phyloP scores from a whole-genome alignment of 2,888 invertebrate genomes.

The Pristionchus fissidentatus region DNA sequence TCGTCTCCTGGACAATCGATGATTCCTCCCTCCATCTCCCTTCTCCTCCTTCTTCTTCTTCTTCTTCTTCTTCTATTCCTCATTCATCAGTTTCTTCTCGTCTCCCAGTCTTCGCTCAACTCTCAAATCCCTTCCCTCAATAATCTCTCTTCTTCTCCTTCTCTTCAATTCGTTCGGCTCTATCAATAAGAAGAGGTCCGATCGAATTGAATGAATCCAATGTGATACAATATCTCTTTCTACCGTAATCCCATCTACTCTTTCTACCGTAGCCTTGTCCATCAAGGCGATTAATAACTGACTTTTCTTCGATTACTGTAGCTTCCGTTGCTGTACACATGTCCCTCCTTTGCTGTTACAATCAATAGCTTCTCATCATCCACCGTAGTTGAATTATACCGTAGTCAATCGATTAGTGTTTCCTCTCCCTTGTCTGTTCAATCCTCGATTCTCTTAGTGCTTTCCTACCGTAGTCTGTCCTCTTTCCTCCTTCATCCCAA shows the following conservation, averaged over 20 bases:
- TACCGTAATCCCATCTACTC: too few species aligned
- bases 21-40: neutral
- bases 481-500: conserved; percentile 22
- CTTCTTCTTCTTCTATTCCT: conserved; percentile 2
- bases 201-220: conserved; percentile 17
- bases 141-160: neutral
- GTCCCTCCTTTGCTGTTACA: neutral
- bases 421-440: neutral
- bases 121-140: conserved; percentile 56
- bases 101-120: conserved; percentile 64
- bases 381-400: neutral
- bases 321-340: neutral
- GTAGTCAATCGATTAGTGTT: conserved; percentile 37
- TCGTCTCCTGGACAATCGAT: conserved; percentile 31
- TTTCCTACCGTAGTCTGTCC: neutral
- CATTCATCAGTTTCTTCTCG: conserved; percentile 44
- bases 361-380: neutral
- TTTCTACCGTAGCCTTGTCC: conserved; percentile 11
- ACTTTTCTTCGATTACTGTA: neutral
- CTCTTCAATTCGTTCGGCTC: neutral
- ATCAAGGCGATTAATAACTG: conserved; percentile 15
- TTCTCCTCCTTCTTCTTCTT: neutral
- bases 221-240: conserved; percentile 31
- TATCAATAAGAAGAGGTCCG: conserved; percentile 1
- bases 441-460: neutral